Base-by-base conservation (phyloP, 30 jellyfish, hydroid and myxozoan genomes). In the Pseudorhiza aurosa region DNA sequence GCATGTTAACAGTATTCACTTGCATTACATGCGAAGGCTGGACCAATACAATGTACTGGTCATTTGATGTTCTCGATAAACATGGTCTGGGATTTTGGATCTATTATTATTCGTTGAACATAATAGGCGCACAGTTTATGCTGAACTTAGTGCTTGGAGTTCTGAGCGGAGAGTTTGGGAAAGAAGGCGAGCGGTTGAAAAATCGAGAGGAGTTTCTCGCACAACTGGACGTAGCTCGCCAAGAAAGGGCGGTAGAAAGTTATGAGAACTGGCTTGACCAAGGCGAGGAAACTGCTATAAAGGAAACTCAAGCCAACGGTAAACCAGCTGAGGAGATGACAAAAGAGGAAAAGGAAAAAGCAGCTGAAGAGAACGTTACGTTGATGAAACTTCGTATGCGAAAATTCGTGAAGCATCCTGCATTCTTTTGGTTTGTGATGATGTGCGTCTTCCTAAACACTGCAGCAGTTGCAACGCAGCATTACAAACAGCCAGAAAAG, bases 11-110 rank as follows among this genome's bases (percentile, higher is more conserved):
- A 0, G 97, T 88, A 26, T 88, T 88, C 35, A 76, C 84, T 8
- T 88, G 97, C 51, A 88, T 88, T 31, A 88, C 97, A 4, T 80
- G 97, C 50, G 97, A 88, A 81, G 97, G 97, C 2, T 88, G 97
- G 97, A 88, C 97, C 1, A 77, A 47, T 35, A 88, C 95, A 10
- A 88, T 88, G 97, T 88, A 88, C 56, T 75, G 87, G 95, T 57
- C 93, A 2, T 82, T 90, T 46, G 94, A 90, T 58, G 96, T 77
- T 4, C 58, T 33, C 4, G 94, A 90, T 39, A 78, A 68, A 62
- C 17, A 65, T 58, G 90, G 94, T 8, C 35, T 75, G 8, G 77
- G 82, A 31, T 73, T 91, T 62, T 91, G 95, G 90, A 33, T 77
- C 46, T 65, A 76, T 51, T 91, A 81, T 60, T 76, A 85, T 63